These are phyloP conservation scores for Poecilus cupreus DNA, from an alignment of 2,888 invertebrate species.

Conservation along the genomic window DNA sequence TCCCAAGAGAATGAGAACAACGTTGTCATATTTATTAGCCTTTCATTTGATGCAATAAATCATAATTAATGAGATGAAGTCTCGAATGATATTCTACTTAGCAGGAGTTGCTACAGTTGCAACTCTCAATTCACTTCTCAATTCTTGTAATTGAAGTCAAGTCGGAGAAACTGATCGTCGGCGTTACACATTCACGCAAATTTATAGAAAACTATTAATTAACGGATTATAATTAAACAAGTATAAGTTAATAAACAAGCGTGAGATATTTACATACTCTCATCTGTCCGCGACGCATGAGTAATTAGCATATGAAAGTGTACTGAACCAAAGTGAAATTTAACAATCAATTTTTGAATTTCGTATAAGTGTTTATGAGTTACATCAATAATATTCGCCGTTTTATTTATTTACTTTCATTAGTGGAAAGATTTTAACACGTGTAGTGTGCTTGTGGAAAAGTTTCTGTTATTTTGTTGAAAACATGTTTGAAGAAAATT, in stretches of 20 bases:
- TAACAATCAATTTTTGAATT: constrained; percentile 32
- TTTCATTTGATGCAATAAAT: neutral
- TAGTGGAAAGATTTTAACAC: neutral
- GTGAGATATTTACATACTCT: constrained; percentile 24
- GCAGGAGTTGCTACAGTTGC: neutral
- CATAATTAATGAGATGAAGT: constrained; percentile 23
- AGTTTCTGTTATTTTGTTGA: neutral
- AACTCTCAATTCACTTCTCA: constrained; percentile 3
- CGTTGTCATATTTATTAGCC: constrained; percentile 14
- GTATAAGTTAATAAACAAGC: constrained; percentile 27
- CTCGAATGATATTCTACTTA: neutral
- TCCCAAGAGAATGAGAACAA: too few species aligned
- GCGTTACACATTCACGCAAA: constrained; percentile 16
- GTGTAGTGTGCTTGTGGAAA: constrained; percentile 2
- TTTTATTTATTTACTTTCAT: constrained; percentile 3
- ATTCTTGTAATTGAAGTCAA: neutral
- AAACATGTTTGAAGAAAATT: constrained; percentile 9
- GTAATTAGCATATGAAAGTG: constrained; percentile 41
- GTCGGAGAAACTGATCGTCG: constrained; percentile 4
- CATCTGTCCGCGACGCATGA: neutral
- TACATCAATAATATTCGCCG: neutral
- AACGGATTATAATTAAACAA: constrained; percentile 28
- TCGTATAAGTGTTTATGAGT: neutral
- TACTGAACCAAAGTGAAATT: constrained; percentile 28
- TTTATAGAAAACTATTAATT: constrained; percentile 36